Evolutionary conservation across 2,113 vertebrate genomes (phyloP), one percentile per base, ranked within the genome.

Genomic region (Saccopteryx leptura): DNA sequence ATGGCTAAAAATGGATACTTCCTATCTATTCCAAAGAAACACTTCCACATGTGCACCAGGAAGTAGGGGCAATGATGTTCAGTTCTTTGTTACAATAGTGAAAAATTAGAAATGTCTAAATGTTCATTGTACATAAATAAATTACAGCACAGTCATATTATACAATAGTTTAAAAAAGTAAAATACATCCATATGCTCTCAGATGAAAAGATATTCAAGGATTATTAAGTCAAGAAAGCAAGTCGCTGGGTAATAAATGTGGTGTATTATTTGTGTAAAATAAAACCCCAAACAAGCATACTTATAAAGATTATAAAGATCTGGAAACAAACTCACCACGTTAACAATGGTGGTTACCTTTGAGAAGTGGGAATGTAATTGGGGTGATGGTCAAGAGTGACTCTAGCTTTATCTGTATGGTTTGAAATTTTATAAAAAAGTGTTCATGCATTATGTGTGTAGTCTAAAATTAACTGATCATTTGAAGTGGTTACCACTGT

Each of bases 151-250:
- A 39, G 63, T 94, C 69, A 85, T 78, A 96, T 46, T 74, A 88
- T 18, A 72, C 2, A 61, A 56, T 31, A 89, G 48, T 74, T 88
- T 75, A 88, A 94, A 93, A 61, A 72, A 91, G 33, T 69, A 33
- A 94, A 78, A 76, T 54, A 24, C 12, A 68, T 63, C 80, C 31
- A 52, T 74, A 72, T 71, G 17, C 14, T 80, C 56, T 85, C 10
- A 63, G 28, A 68, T 61, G 61, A 46, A 86, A 93, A 94, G 60
- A 86, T 94, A 60, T 31, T 9, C 63, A 75, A 71, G 72, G 78
- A 48, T 50, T 88, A 46, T 88, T 97, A 87, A 91, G 69, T 95
- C 8, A 79, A 74, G 88, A 94, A 95, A 58, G 28, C 33, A 94
- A 88, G 28, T 12, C 26, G 5, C 6, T 9, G 1, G 14, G 56